phyloP scores from a whole-genome alignment of 1,140 invertebrate species.

The Drosophila ambigua region DNA sequence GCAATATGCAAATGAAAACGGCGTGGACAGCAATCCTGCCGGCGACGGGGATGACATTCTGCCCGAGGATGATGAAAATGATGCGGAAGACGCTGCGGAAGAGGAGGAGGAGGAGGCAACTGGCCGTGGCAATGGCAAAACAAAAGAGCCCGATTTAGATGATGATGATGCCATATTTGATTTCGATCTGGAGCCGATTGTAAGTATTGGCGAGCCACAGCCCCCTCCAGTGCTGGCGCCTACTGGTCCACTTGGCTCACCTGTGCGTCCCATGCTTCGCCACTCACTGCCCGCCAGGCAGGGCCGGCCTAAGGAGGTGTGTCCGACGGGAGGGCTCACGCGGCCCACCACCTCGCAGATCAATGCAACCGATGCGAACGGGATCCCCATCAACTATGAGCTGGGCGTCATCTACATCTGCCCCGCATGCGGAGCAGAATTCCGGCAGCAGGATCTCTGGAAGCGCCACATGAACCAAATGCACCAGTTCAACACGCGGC shows the following conservation, averaged over 20 bases:
- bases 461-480: constrained; percentile 76
- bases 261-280: constrained; percentile 33
- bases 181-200: constrained; percentile 67
- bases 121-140: neutral
- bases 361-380: constrained; percentile 68
- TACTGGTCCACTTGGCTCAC: constrained; percentile 9
- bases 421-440: constrained; percentile 68
- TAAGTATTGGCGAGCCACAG: constrained; percentile 44
- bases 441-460: constrained; percentile 71
- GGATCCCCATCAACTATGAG: constrained; percentile 72
- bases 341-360: constrained; percentile 70
- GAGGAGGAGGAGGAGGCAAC: constrained; percentile 13
- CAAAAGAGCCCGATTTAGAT: constrained; percentile 54
- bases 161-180: constrained; percentile 80
- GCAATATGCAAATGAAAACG: constrained; percentile 48
- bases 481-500: constrained; percentile 70
- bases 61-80: constrained; percentile 47
- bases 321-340: constrained; percentile 2
- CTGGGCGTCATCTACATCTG: constrained; percentile 78
- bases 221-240: constrained; percentile 16
- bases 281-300: constrained; percentile 24
- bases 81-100: constrained; percentile 26
- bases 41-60: constrained; percentile 38
- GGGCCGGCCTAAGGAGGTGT: constrained; percentile 5
- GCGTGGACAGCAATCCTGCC: constrained; percentile 20